Evolutionary conservation across 1,140 invertebrate species (phyloP), one percentile per base, ranked within the genome.

Genomic region (Drosophila nannoptera): DNA sequence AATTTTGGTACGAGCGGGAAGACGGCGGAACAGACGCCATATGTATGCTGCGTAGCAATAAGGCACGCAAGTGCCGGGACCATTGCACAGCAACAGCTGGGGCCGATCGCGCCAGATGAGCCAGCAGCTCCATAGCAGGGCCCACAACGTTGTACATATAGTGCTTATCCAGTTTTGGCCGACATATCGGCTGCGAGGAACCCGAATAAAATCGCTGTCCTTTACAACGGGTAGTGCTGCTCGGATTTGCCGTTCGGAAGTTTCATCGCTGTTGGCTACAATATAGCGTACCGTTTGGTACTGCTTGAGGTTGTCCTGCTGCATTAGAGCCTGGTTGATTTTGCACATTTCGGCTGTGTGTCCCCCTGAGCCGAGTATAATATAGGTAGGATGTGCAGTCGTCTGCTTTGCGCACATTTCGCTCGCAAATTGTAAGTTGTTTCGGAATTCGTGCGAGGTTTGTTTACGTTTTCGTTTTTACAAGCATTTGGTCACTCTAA

Each of bases 11-110:
- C 65, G 55, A 1, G 48, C n/a, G 65, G 94, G 91, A 31, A 91
- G 89, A 7, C 97, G 78, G 65, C 92, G 93, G 0, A 95, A 84
- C 31, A 93, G 88, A 91, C 94, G 92, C 61, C 92, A 91, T 0
- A 94, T n/a, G 87, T 94, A 94, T 12, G 93, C 93, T 50, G 94
- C 91, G 8, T 95, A 66, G 90, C 96, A 97, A 40, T 97, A 90
- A 33, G 97, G 97, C 67, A 99, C 92, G 90, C 97, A 98, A 5
- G 97, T 98, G 29, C 97, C 98, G 54, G 98, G 98, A 0, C 98
- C 98, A 91, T 99, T 99, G 84, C 96, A 96, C 2, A 98, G 88
- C 61, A 98, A 91, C 61, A 98, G 80, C 84, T 96, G 92, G 16
- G 97, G 97, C 65, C 90, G 92, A 69, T 93, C 91, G 49, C 90